Base-by-base conservation (phyloP, 2,888 invertebrate species). In the Cantharis rustica region DNA sequence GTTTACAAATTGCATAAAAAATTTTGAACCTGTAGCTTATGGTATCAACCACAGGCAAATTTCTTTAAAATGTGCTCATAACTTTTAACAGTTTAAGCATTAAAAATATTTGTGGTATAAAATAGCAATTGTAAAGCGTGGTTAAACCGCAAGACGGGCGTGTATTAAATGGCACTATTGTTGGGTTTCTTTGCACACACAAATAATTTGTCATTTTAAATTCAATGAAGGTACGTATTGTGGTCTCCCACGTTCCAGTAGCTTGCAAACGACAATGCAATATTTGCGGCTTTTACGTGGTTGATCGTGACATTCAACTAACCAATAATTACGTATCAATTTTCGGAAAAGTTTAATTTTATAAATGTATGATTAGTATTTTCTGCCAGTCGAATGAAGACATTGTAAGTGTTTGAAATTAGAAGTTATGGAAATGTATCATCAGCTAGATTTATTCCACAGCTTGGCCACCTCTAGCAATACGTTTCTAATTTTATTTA, bases 211-310 rank as follows among this genome's bases (percentile, higher is more conserved):
- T 77, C 77, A 77, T 77, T 77, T 72, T 70, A 69, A 77, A 77
- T 77, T 77, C 77, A 77, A 72, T 62, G 77, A 77, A 75, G 71
- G 77, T 75, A 71, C 75, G 75, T 75, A 75, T 64, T 75, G 78
- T 78, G 78, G 78, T 78, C 75, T 71, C 73, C 75, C 75, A 75
- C 75, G 74, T 78, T 75, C 72, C 78, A 75, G 78, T 78, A 78
- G 78, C 78, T 75, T 68, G 69, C 72, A 78, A 73, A 69, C 72
- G 75, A 75, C 77, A 77, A 77, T 74, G 72, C 74, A 77, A 26
- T 72, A 77, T 27, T 77, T 77, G 77, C 69, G 77, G 77, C 72
- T 72, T 69, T 61, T 77, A 75, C 73, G 75, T 68, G 77, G 77
- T 75, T 73, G 71, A 31, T 66, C 77, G 74, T 75, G 72, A 77